These are phyloP conservation scores for Apis florea DNA, from an alignment of 1,140 invertebrate species.

Conservation along the genomic window DNA sequence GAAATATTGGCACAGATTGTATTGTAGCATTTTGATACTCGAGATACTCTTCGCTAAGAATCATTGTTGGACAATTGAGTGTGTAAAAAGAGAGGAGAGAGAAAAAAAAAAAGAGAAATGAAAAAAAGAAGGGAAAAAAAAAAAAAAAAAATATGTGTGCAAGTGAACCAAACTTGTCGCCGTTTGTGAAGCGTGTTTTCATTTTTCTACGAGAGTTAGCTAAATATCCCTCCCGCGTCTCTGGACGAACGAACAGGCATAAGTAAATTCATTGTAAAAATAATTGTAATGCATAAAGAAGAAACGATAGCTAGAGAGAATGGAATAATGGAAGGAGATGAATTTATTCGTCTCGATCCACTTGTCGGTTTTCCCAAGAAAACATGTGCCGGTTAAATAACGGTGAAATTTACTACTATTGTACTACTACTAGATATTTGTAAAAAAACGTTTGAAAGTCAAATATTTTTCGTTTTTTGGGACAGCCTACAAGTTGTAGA, in stretches of 20 bases:
- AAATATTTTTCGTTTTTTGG: neutral
- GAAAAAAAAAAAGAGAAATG: neutral
- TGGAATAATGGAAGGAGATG: neutral
- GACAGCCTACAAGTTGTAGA: neutral
- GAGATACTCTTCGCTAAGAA: slow-evolving; percentile 7
- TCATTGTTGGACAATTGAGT: slow-evolving; percentile 6
- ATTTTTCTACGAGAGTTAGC: slow-evolving; percentile 39
- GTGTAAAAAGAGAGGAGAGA: neutral
- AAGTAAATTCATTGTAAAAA: slow-evolving; percentile 18
- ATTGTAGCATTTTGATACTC: slow-evolving; percentile 35
- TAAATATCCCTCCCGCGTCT: neutral
- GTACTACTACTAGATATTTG: neutral
- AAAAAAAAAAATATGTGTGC: neutral
- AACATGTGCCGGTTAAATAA: neutral
- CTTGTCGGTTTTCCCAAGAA: slow-evolving; percentile 16
- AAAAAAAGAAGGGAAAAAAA: neutral
- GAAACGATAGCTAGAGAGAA: neutral
- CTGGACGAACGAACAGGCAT: neutral
- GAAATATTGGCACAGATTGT: slow-evolving; percentile 34
- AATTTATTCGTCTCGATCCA: neutral
- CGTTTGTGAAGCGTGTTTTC: slow-evolving; percentile 38
- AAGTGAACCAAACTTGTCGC: slow-evolving; percentile 17
- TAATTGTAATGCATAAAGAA: neutral
- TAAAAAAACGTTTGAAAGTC: neutral
- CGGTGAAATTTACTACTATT: neutral